Percentiles rank a stretch among this genome's conserved stretches.
Conservation (phyloP, 1,140 invertebrate species). For the Ectropis grisescens region DNA sequence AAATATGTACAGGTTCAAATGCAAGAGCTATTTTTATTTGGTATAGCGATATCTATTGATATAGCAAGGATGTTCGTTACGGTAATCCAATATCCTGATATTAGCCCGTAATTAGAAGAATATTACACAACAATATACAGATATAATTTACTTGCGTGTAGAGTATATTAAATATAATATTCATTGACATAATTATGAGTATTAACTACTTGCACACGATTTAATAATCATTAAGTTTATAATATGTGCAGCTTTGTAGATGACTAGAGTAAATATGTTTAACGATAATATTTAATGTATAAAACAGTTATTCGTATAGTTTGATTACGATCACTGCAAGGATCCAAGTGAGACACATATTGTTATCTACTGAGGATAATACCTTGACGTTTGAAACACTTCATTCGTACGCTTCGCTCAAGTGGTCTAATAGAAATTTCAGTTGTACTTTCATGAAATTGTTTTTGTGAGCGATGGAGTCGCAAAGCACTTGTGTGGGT, state of each 20-base stretch:
- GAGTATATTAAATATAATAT: constrained; percentile 32
- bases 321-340: constrained; percentile 69
- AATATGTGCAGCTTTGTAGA: constrained; percentile 63
- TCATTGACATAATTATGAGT: constrained; percentile 48
- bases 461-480: constrained; percentile 63
- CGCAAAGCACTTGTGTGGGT: constrained; percentile 56
- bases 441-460: constrained; percentile 66
- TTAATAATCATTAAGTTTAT: constrained; percentile 36
- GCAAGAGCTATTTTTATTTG: constrained; percentile 41
- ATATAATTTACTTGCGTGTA: constrained; percentile 42
- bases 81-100: constrained; percentile 23
- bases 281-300: constrained; percentile 55
- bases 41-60: constrained; percentile 17
- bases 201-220: constrained; percentile 60
- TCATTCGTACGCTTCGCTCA: constrained; percentile 74
- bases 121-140: constrained; percentile 34
- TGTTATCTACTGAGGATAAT: constrained; percentile 47
- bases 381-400: constrained; percentile 39
- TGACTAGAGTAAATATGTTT: constrained; percentile 69
- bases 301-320: constrained; percentile 56
- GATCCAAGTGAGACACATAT: constrained; percentile 63
- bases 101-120: too few relatives aligned
- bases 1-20: constrained; percentile 59
- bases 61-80: background rate
- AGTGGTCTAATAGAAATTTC: constrained; percentile 71